Base-by-base conservation (phyloP, 2,113 vertebrate genomes). In the Oreotrochilus melanogaster region DNA sequence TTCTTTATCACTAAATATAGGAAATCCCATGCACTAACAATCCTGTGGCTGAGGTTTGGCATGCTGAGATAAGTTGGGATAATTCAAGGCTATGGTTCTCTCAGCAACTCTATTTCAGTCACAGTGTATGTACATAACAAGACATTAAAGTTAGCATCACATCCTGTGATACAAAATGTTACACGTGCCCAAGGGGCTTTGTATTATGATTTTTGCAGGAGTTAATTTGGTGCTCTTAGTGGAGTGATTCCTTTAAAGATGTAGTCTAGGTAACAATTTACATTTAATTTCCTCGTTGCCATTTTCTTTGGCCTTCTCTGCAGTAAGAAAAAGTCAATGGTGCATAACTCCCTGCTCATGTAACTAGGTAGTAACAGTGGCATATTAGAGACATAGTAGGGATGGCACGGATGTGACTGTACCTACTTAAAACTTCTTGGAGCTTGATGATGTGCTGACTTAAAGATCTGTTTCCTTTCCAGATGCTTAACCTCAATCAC, bases 41-140 rank as follows among this genome's bases (percentile, higher is more conserved):
- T 50, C 37, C 37, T 73, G 66, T 76, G 66, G 70, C 64, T 83
- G 45, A 56, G 67, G 42, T 57, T 54, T 91, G 87, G 67, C 66
- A 58, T 24, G 37, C 45, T 92, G 61, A 85, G 82, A 72, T 61
- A 82, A 87, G 35, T 45, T 70, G 80, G 87, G 58, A 88, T 93
- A 94, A 94, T 94, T 94, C 74, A 86, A 93, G 71, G 74, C 78
- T 96, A 80, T 64, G 67, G 56, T 88, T 94, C 78, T 78, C 75
- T 83, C 93, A 94, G 78, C 58, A 92, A 58, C 64, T 83, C 1
- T 71, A 88, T 83, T 91, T 93, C 79, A 92, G 92, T 69, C 9
- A 28, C 47, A 74, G 31, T 10, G 18, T 35, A 37, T 69, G 45
- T 65, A 31, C 80, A 88, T 58, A 88, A 35, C 51, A 76, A 86